A percentile compares a stretch with the other conserved stretches of the same genome.
These are phyloP conservation scores for Drosophila auraria DNA, from an alignment of 1,140 invertebrate genomes.

Conservation along the genomic window DNA sequence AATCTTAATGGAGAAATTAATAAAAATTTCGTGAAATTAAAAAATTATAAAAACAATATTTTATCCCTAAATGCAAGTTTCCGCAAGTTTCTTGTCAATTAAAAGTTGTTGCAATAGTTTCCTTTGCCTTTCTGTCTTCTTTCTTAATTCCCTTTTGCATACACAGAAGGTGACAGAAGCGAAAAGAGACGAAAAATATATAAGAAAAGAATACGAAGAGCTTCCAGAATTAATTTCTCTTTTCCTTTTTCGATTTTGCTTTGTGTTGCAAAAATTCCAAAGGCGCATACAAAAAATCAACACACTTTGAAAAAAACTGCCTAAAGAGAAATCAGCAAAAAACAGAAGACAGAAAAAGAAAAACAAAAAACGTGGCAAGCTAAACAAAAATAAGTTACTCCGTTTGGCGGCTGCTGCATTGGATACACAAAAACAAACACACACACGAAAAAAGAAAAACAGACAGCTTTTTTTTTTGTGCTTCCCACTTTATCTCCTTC, in stretches of 20 bases:
- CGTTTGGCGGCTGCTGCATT: constrained; percentile 49
- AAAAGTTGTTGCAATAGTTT: constrained; percentile 36
- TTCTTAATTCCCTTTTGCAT: constrained; percentile 1
- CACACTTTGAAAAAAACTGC: constrained; percentile 21
- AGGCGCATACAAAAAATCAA: constrained; percentile 21
- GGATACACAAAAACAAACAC: constrained; percentile 53
- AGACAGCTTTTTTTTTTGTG: constrained; percentile 22
- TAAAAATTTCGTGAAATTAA: too few species aligned
- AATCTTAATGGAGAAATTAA: too few species aligned
- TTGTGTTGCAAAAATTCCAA: constrained; percentile 44
- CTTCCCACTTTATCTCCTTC: constrained; percentile 37
- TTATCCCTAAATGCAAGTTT: not conserved
- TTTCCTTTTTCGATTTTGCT: constrained; percentile 22
- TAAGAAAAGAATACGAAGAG: not conserved
- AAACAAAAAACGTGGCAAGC: constrained; percentile 65
- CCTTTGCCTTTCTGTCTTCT: not conserved
- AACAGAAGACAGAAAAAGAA: constrained; percentile 28
- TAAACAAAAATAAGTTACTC: constrained; percentile 71
- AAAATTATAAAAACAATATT: too few species aligned
- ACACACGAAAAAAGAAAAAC: constrained; percentile 43
- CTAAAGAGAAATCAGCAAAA: constrained; percentile 59
- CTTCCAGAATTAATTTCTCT: constrained; percentile 24
- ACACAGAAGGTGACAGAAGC: not conserved
- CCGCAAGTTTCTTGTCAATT: constrained; percentile 44
- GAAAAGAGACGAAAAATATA: not conserved